phyloP scores from a whole-genome alignment of 2,113 vertebrate genomes.

The Glareola pratincola region DNA sequence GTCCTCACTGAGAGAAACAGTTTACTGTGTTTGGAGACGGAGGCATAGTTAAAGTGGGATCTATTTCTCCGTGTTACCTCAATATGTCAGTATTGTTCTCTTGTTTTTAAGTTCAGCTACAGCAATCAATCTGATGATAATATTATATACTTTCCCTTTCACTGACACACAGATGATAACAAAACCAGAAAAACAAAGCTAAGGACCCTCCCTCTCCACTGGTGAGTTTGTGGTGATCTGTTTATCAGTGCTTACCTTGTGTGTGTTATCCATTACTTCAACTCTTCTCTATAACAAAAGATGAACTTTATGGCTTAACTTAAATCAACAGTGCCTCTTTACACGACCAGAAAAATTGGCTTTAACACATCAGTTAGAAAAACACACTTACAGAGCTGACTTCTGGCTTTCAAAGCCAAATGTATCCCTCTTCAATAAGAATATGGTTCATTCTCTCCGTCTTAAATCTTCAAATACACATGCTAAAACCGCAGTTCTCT shows the following conservation, averaged over 20 bases:
- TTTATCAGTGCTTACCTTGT: not conserved
- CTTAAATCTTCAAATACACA: not conserved
- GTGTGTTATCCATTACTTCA: not conserved
- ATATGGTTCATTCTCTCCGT: not conserved
- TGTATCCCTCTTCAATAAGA: not conserved
- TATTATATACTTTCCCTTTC: not conserved
- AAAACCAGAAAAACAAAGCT: not conserved
- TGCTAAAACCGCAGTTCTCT: not conserved
- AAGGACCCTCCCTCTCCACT: not conserved
- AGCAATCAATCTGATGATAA: not conserved
- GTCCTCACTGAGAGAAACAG: not conserved
- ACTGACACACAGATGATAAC: not conserved
- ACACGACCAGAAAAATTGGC: not conserved
- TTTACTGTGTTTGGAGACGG: not conserved
- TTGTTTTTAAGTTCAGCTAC: not conserved
- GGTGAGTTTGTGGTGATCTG: not conserved
- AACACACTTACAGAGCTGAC: not conserved
- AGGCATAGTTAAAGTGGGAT: not conserved
- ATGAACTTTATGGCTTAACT: not conserved
- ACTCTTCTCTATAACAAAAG: not conserved
- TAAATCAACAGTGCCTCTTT: not conserved
- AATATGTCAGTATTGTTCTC: not conserved
- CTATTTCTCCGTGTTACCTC: not conserved
- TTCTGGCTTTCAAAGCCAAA: not conserved
- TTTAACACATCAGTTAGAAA: not conserved